A percentile compares a stretch with the other conserved stretches of the same genome.
Evolutionary conservation across 2,797 vertebrate genomes (phyloP).

Genomic region (Acanthiza pusilla): DNA sequence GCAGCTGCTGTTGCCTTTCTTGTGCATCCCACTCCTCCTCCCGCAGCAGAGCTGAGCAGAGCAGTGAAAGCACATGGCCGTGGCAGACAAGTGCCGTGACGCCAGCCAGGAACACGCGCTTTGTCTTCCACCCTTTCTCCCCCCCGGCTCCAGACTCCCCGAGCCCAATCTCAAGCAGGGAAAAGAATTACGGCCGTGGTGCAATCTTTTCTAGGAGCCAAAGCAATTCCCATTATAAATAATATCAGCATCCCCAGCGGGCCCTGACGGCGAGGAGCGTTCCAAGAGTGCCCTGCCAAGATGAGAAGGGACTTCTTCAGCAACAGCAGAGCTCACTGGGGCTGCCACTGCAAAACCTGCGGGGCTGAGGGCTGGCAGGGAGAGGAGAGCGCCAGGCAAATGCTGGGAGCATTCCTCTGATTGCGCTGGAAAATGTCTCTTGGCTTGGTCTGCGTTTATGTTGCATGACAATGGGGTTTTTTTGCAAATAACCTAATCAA

Average conservation of each 20-base stretch:
- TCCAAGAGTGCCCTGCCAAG: background rate
- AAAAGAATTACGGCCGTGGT: background rate
- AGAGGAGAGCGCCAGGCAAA: background rate
- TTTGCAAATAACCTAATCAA: background rate
- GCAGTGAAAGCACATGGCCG: constrained; percentile 37
- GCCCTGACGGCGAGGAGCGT: background rate
- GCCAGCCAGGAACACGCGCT: background rate
- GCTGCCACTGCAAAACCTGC: background rate
- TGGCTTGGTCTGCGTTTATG: background rate
- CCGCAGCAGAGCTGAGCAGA: background rate
- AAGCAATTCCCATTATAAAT: constrained; percentile 27
- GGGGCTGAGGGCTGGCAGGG: background rate
- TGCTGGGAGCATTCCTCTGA: background rate
- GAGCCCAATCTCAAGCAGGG: background rate
- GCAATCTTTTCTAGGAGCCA: constrained; percentile 7
- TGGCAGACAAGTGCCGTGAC: background rate
- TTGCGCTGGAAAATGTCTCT: constrained; percentile 2
- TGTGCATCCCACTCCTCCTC: background rate
- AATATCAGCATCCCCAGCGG: background rate
- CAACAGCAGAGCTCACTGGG: background rate
- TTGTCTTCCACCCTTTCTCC: constrained; percentile 2
- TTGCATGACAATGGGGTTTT: background rate
- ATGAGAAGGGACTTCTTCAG: background rate
- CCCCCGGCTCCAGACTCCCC: background rate
- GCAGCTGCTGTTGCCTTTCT: background rate